phyloP scores from a whole-genome alignment of 2,888 invertebrate species.

The Metallyticus violacea region DNA sequence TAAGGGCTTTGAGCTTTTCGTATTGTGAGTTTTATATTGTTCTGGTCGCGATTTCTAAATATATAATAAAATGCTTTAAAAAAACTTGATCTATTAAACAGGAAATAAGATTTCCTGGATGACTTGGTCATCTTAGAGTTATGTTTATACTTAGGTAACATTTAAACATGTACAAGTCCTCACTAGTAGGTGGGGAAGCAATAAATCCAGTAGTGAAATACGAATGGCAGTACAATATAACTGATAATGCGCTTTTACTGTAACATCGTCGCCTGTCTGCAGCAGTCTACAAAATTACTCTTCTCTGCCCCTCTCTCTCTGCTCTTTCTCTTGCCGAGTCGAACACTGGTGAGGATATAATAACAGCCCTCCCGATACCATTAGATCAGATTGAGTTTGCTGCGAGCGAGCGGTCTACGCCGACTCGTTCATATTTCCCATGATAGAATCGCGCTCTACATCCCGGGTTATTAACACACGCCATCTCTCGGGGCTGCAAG shows the following conservation, averaged over 20 bases:
- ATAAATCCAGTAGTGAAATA: too few species aligned
- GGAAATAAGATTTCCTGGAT: neutral
- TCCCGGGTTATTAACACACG: neutral
- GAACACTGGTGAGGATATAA: neutral
- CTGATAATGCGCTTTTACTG: too few species aligned
- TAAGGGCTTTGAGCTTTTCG: too few species aligned
- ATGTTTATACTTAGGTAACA: too few species aligned
- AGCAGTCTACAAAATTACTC: neutral
- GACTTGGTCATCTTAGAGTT: too few species aligned
- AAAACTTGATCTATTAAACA: too few species aligned
- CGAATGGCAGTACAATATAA: neutral
- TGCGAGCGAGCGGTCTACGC: neutral
- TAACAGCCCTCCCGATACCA: neutral
- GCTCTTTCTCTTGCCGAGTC: too few species aligned
- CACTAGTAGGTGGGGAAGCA: neutral
- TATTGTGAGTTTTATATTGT: too few species aligned
- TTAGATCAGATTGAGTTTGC: neutral
- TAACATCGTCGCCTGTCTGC: neutral
- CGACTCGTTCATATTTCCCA: neutral
- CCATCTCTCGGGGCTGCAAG: too few species aligned
- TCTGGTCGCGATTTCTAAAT: too few species aligned
- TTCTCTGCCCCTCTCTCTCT: neutral
- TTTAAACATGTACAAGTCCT: too few species aligned
- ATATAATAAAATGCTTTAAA: too few species aligned
- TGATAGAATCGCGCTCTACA: neutral